Evolutionary conservation across 2,113 vertebrate genomes (phyloP).

Genomic region (Centropus unirufus): DNA sequence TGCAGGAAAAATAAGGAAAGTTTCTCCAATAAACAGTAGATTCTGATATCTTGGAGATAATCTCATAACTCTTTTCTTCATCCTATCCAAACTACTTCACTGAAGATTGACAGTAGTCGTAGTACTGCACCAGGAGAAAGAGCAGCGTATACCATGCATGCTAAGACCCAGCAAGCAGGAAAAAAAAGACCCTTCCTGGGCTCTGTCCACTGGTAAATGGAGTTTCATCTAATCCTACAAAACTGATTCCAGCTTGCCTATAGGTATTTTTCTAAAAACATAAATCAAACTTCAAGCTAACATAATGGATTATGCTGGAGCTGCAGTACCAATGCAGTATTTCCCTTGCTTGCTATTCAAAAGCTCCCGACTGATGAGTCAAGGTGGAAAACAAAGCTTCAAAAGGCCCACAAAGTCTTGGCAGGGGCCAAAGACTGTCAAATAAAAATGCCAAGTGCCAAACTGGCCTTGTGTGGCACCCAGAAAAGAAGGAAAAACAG

Average conservation of each 20-base stretch:
- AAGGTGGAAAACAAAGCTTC: background rate
- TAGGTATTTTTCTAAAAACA: background rate
- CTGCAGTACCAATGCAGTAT: background rate
- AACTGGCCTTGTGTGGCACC: background rate
- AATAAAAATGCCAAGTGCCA: background rate
- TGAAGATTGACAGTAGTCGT: background rate
- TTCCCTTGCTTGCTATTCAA: background rate
- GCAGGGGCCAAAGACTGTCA: background rate
- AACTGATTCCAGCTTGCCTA: background rate
- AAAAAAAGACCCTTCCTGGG: background rate
- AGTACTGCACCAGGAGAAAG: background rate
- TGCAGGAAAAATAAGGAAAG: background rate
- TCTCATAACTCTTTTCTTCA: background rate
- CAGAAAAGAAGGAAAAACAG: background rate
- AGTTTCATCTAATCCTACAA: background rate
- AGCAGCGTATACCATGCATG: rapidly evolving
- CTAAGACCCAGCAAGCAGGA: background rate
- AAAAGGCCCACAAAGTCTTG: background rate
- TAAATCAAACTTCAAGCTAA: background rate
- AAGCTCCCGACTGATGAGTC: background rate
- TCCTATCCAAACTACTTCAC: background rate
- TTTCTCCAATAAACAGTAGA: conserved; percentile 8
- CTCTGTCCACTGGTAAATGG: background rate
- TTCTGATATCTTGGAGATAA: background rate
- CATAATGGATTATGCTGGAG: background rate